Evolutionary conservation across 2,797 vertebrate species (phyloP).

Genomic region (Trichosurus vulpecula): DNA sequence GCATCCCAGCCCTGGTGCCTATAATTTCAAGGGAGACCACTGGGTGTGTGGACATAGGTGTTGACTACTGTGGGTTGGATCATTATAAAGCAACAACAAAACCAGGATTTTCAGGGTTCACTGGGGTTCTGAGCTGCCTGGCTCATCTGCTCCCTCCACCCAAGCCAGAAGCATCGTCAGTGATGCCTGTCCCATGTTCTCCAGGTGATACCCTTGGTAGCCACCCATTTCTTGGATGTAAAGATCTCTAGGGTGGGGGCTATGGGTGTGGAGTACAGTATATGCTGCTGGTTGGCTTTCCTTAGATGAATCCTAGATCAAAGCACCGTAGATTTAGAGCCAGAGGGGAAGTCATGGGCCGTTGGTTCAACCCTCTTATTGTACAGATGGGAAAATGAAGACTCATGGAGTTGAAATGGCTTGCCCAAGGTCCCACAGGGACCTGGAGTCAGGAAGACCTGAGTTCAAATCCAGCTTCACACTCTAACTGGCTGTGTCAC

Average conservation of each 20-base stretch:
- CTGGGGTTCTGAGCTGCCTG: background rate
- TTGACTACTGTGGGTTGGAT: background rate
- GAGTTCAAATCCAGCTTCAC: slow-evolving; percentile 33
- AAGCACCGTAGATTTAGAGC: background rate
- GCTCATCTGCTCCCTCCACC: background rate
- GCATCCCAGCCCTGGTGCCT: background rate
- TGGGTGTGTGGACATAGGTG: background rate
- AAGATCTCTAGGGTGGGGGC: background rate
- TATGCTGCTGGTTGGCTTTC: background rate
- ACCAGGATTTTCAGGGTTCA: background rate
- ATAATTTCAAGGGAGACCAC: background rate
- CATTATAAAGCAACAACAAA: background rate
- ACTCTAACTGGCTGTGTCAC: slow-evolving; percentile 45
- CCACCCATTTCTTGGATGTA: background rate
- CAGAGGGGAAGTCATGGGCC: background rate
- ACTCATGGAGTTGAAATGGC: background rate
- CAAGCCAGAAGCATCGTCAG: too few relatives aligned
- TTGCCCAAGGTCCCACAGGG: too few relatives aligned
- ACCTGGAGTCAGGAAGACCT: background rate
- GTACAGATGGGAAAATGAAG: background rate
- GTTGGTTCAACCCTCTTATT: background rate
- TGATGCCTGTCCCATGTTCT: background rate
- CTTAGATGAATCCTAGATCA: background rate
- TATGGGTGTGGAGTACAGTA: background rate
- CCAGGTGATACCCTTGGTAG: too few relatives aligned